Base-by-base conservation (phyloP, 1,140 invertebrate species). In the Physella acuta region DNA sequence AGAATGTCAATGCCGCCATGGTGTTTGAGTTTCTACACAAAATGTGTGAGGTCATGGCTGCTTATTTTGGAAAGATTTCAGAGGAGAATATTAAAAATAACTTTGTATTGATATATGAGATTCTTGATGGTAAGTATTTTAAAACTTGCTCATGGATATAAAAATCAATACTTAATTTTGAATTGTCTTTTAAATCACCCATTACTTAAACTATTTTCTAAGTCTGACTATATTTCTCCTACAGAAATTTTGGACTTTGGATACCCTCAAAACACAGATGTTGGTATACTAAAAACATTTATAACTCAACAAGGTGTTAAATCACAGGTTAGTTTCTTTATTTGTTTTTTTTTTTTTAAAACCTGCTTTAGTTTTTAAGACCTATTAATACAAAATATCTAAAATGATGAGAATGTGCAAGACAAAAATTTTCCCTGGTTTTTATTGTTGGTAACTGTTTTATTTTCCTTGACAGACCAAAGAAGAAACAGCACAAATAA, bases 61-160 rank as follows among this genome's bases (percentile, higher is more conserved):
- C 95, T 0, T 99, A 99, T 83, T 99, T 99, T 87, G 97, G 97
- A 62, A 99, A 99, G 87, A 95, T 99, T 68, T 98, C 96, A 0
- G 98, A 99, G 85, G 98, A 99, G 85, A 99, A 99, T 84, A 98
- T 99, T 79, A 99, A 99, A 86, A 99, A 99, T 82, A 99, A 99
- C 86, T 99, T 99, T 89, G 97, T 99, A 52, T 88, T 99, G 0
- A 99, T 99, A 78, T 99, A 99, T 86, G 98, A 99, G 87, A 86
- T 99, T 74, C 88, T 99, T 44, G 98, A 99, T 89, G 93, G 93
- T 95, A 86, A 76, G 84, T 74, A 56, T n/a, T n/a, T n/a, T n/a
- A n/a, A n/a, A n/a, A n/a, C n/a, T n/a, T n/a, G n/a, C n/a, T n/a
- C n/a, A n/a, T n/a, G n/a, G n/a, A n/a, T n/a, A n/a, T n/a, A n/a